phyloP scores from a whole-genome alignment of 2,113 vertebrate genomes.

The Peromyscus polionotus region DNA sequence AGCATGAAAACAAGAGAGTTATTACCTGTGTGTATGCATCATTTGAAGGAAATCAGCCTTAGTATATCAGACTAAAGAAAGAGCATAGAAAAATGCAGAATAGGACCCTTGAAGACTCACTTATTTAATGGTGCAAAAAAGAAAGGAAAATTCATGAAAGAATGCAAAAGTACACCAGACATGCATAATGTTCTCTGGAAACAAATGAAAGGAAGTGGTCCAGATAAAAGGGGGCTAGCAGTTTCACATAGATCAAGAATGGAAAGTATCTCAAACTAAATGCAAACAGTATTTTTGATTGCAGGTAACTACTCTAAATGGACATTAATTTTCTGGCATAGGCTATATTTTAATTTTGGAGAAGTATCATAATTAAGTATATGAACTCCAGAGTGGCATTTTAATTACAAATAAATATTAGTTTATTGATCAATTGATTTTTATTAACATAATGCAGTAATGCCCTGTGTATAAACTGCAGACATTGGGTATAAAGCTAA shows the following conservation, averaged over 20 bases:
- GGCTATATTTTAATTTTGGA: neutral
- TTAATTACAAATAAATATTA: constrained; percentile 1
- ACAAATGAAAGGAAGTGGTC: neutral
- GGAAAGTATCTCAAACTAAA: constrained; percentile 16
- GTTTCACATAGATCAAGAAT: neutral
- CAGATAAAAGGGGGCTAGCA: neutral
- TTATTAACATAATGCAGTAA: neutral
- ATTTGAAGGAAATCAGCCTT: neutral
- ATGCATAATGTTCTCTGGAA: neutral
- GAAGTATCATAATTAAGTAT: constrained; percentile 20
- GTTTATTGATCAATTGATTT: neutral
- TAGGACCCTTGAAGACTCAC: neutral
- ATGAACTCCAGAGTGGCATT: neutral
- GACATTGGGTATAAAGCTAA: neutral
- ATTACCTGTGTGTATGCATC: neutral
- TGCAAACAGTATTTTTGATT: neutral
- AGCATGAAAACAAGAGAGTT: neutral
- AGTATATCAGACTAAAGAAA: neutral
- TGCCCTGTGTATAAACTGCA: neutral
- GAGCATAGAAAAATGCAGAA: neutral
- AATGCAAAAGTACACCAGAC: neutral
- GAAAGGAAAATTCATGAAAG: neutral
- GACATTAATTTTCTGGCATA: neutral
- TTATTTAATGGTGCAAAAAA: neutral
- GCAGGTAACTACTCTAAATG: neutral